A percentile compares a stretch with the other conserved stretches of the same genome.
Evolutionary conservation across 2,797 vertebrate genomes (phyloP).

Genomic region (Sylvilagus floridanus): DNA sequence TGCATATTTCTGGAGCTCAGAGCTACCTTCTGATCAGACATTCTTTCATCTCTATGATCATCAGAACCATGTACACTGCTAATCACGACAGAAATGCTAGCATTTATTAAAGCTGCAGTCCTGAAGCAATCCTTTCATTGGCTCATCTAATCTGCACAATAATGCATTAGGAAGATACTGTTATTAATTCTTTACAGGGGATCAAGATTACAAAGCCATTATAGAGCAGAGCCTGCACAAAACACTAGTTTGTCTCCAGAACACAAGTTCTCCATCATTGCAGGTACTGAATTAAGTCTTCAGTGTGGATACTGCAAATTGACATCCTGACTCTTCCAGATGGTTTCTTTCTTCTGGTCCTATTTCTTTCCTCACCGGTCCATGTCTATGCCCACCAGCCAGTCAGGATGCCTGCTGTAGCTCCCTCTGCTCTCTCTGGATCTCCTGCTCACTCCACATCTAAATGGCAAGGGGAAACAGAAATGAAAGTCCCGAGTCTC

Average conservation of each 20-base stretch:
- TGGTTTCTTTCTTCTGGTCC: neutral
- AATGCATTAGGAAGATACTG: neutral
- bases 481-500: neutral
- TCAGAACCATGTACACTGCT: neutral
- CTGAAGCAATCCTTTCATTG: neutral
- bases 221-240: neutral
- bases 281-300: neutral
- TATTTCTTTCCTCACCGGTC: neutral
- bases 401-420: neutral
- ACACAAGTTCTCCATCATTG: neutral
- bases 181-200: neutral
- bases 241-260: neutral
- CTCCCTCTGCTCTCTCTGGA: neutral
- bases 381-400: neutral
- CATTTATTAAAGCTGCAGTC: neutral
- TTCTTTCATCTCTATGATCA: neutral
- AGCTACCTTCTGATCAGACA: neutral
- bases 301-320: neutral
- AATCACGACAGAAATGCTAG: conserved; percentile 26
- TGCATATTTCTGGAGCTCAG: neutral
- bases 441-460: neutral
- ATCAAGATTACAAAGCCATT: neutral
- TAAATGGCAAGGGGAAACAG: neutral
- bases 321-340: neutral
- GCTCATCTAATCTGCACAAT: neutral